These are phyloP conservation scores for Brachylomia viminalis DNA, from an alignment of 2,888 invertebrate genomes.

Conservation along the genomic window DNA sequence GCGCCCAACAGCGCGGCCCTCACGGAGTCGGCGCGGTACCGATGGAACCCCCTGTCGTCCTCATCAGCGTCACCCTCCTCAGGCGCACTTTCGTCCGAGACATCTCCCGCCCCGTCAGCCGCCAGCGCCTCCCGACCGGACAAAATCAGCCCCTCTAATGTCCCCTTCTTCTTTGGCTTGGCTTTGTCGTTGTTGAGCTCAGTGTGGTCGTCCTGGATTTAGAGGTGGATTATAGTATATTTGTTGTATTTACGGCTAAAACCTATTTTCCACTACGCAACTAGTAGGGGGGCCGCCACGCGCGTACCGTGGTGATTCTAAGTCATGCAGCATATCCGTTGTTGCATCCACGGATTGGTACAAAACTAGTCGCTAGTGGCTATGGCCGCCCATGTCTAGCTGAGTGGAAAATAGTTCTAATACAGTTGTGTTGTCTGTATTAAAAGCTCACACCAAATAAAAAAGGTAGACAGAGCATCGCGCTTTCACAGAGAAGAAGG, in stretches of 20 bases:
- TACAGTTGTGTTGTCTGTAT: neutral
- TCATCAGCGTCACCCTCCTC: constrained; percentile 86
- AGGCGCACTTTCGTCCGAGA: constrained; percentile 88
- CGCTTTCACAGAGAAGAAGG: no score
- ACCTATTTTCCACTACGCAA: neutral
- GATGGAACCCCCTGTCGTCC: constrained; percentile 86
- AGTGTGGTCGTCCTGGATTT: constrained; percentile 75
- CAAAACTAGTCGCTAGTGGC: neutral
- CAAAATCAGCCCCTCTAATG: constrained; percentile 92
- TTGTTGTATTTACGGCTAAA: neutral
- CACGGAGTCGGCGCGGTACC: constrained; percentile 92
- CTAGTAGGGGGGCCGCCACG: neutral
- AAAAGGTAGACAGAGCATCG: no score
- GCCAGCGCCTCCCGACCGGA: constrained; percentile 96
- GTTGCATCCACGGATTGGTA: neutral
- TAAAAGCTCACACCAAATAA: no score
- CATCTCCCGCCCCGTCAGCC: constrained; percentile 93
- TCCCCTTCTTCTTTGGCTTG: constrained; percentile 82
- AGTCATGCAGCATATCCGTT: neutral
- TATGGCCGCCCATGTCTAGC: neutral
- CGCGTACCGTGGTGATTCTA: neutral
- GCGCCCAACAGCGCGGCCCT: constrained; percentile 93
- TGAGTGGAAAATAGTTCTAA: constrained; percentile 18
- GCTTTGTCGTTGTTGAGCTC: constrained; percentile 67
- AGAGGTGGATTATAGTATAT: constrained; percentile 60